Evolutionary conservation across 2,888 invertebrate species (phyloP).

Genomic region (Ochlodes sylvanus): DNA sequence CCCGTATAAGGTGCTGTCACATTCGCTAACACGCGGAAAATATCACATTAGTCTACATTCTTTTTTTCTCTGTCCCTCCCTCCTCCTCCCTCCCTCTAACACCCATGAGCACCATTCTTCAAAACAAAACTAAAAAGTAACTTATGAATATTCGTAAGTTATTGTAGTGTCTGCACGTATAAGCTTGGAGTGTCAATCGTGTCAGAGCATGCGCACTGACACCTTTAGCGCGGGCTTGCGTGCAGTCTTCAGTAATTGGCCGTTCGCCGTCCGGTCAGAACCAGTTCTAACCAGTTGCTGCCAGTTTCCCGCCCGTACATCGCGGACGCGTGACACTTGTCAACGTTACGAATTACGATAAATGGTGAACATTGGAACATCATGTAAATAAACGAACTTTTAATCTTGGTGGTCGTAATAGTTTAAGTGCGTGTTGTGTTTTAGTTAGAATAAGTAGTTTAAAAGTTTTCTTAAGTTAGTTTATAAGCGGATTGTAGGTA

Average conservation of each 20-base stretch:
- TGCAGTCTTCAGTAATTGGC: slow-evolving; percentile 77
- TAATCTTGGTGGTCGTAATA: slow-evolving; percentile 23
- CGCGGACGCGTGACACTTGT: slow-evolving; percentile 54
- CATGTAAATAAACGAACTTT: slow-evolving; percentile 42
- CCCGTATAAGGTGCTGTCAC: too few relatives aligned
- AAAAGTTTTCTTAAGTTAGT: slow-evolving; percentile 34
- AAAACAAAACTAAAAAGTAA: slow-evolving; percentile 77
- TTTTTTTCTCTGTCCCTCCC: slow-evolving; percentile 38
- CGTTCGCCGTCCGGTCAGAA: slow-evolving; percentile 60
- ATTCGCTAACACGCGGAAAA: neutral
- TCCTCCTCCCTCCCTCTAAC: too few relatives aligned
- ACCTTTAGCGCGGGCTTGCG: slow-evolving; percentile 62
- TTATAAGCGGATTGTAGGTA: slow-evolving; percentile 32
- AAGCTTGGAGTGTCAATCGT: slow-evolving; percentile 73
- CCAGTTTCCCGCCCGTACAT: slow-evolving; percentile 46
- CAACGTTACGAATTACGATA: slow-evolving; percentile 47
- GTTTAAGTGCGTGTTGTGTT: slow-evolving; percentile 38
- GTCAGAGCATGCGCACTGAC: slow-evolving; percentile 69
- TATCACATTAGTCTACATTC: neutral
- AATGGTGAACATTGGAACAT: slow-evolving; percentile 49
- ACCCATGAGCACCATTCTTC: slow-evolving; percentile 60
- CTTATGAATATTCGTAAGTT: slow-evolving; percentile 78
- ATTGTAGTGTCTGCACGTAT: slow-evolving; percentile 54
- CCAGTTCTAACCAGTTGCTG: slow-evolving; percentile 48
- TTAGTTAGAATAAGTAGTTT: slow-evolving; percentile 31